Evolutionary conservation across 2,797 vertebrate species (phyloP).

Genomic region (Furcifer pardalis): DNA sequence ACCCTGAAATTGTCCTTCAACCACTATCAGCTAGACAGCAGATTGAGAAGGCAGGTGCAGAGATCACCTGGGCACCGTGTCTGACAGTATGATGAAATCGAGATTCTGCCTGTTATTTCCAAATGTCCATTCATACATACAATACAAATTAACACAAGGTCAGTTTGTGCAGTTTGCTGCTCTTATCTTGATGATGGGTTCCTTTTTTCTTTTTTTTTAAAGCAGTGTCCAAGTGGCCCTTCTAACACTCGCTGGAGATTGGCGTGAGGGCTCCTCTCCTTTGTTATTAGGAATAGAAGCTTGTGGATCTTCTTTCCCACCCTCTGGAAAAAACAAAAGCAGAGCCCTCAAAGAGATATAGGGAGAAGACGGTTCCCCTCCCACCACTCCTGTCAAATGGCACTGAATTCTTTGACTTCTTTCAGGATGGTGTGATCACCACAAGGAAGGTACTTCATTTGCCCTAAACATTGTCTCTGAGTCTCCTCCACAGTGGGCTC

Average conservation of each 20-base stretch:
- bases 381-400: background rate
- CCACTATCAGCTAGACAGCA: background rate
- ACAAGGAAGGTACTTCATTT: background rate
- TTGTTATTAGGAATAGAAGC: background rate
- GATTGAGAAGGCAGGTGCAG: background rate
- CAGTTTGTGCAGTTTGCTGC: background rate
- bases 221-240: background rate
- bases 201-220: background rate
- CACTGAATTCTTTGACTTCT: background rate
- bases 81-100: background rate
- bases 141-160: background rate
- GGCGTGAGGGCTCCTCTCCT: background rate
- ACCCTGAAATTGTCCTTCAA: background rate
- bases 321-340: background rate
- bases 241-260: background rate
- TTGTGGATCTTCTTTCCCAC: background rate
- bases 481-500: background rate
- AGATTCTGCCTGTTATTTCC: background rate
- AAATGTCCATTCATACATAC: background rate
- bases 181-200: background rate
- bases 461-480: background rate
- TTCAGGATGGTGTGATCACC: no score
- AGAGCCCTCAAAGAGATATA: no score
- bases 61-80: background rate
- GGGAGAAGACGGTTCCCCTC: background rate